phyloP scores from a whole-genome alignment of 2,113 vertebrate genomes.

The Scalopus aquaticus region DNA sequence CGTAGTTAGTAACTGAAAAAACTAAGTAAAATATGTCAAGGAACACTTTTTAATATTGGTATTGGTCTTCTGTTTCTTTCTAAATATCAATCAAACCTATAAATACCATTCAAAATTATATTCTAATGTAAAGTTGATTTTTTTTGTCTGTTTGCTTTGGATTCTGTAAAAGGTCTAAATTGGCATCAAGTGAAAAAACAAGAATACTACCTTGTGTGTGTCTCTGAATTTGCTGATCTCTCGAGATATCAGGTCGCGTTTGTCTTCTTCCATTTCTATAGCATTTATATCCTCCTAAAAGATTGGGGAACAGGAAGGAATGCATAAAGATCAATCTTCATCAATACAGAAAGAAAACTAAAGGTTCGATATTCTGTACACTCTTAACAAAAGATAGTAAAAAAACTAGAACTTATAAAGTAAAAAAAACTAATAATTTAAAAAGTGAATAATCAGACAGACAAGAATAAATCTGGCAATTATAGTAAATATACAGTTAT shows the following conservation, averaged over 20 bases:
- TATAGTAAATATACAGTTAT: constrained; percentile 83
- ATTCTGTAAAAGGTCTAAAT: constrained; percentile 87
- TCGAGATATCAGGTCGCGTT: constrained; percentile 99
- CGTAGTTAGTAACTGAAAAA: constrained; percentile 80
- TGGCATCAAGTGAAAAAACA: constrained; percentile 85
- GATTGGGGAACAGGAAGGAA: constrained; percentile 79
- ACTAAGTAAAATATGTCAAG: constrained; percentile 77
- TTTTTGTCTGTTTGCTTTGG: constrained; percentile 78
- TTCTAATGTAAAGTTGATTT: constrained; percentile 82
- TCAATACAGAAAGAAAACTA: constrained; percentile 75
- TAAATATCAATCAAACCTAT: constrained; percentile 82
- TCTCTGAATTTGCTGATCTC: constrained; percentile 99
- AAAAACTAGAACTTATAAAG: constrained; percentile 79
- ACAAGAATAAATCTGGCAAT: constrained; percentile 83
- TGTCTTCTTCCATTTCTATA: constrained; percentile 99
- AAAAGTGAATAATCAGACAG: constrained; percentile 82
- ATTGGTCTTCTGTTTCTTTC: constrained; percentile 75
- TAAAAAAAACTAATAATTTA: constrained; percentile 82
- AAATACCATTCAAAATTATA: constrained; percentile 84
- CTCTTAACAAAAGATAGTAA: constrained; percentile 79
- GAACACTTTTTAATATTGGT: constrained; percentile 83
- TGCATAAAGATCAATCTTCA: constrained; percentile 81
- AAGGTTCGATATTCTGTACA: constrained; percentile 82
- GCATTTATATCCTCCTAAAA: constrained; percentile 98
- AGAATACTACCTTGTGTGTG: constrained; percentile 99